Evolutionary conservation across 2,797 vertebrate genomes (phyloP).

Genomic region (Chrysocyon brachyurus): DNA sequence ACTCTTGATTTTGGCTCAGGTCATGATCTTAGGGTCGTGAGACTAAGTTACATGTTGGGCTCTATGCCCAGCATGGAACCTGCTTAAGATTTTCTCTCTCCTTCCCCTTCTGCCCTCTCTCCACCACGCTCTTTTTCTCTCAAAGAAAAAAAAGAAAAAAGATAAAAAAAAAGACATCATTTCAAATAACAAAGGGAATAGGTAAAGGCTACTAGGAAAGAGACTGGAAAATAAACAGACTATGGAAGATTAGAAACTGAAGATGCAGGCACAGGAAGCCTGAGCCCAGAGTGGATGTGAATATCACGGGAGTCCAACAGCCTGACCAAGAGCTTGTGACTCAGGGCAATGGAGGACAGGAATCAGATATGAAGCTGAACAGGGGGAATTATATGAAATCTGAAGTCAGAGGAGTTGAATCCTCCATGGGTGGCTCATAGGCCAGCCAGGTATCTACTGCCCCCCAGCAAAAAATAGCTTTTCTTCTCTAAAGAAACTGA

Average conservation of each 20-base stretch:
- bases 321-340: background rate
- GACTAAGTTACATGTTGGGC: background rate
- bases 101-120: background rate
- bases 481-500: background rate
- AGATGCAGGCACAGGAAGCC: background rate
- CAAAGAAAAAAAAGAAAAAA: background rate
- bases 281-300: background rate
- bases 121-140: background rate
- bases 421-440: background rate
- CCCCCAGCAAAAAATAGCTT: background rate
- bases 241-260: background rate
- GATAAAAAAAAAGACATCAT: background rate
- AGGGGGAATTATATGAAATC: background rate
- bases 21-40: background rate
- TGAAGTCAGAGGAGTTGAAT: background rate
- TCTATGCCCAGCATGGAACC: background rate
- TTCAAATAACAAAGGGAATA: background rate
- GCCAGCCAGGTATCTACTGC: background rate
- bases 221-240: background rate
- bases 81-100: background rate
- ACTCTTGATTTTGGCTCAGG: background rate
- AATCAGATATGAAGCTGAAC: background rate
- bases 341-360: background rate
- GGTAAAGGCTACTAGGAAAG: background rate
- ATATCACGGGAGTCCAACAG: background rate